phyloP scores from a whole-genome alignment of 2,797 vertebrate species.

The Periparus ater region DNA sequence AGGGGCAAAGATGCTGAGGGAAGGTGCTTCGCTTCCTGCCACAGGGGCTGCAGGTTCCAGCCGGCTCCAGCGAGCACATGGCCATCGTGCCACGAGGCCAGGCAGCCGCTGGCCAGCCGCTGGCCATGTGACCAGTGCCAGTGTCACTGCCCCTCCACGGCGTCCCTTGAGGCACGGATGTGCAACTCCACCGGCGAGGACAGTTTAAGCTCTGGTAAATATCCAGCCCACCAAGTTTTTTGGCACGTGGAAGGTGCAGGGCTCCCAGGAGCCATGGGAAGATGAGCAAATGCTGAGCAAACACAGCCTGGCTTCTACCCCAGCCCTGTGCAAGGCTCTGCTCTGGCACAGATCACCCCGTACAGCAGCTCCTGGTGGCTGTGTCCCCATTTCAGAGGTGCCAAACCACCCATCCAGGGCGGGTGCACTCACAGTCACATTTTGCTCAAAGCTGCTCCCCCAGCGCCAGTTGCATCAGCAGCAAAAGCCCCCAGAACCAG shows the following conservation, averaged over 20 bases:
- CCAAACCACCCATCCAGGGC: not conserved
- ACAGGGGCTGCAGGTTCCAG: not conserved
- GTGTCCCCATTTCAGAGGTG: not conserved
- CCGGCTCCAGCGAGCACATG: rapidly evolving
- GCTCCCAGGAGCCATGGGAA: rapidly evolving
- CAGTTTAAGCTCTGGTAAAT: not conserved
- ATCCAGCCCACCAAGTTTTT: not conserved
- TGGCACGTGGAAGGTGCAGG: not conserved
- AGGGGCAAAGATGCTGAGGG: not conserved
- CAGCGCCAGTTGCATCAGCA: not conserved
- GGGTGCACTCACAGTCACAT: rapidly evolving
- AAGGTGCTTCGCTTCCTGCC: not conserved
- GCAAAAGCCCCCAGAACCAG: not conserved
- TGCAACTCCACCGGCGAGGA: rapidly evolving
- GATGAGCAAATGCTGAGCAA: not conserved
- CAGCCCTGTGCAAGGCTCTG: not conserved
- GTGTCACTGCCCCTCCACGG: rapidly evolving
- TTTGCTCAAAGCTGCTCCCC: not conserved
- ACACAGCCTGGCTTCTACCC: not conserved
- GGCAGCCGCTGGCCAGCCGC: not conserved
- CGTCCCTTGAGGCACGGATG: not conserved
- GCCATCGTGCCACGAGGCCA: not conserved
- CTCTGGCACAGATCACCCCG: not conserved
- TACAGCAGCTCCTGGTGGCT: not conserved
- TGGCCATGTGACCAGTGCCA: not conserved